Conservation (phyloP, 2,113 vertebrate genomes). For the Salvelinus namaycush region DNA sequence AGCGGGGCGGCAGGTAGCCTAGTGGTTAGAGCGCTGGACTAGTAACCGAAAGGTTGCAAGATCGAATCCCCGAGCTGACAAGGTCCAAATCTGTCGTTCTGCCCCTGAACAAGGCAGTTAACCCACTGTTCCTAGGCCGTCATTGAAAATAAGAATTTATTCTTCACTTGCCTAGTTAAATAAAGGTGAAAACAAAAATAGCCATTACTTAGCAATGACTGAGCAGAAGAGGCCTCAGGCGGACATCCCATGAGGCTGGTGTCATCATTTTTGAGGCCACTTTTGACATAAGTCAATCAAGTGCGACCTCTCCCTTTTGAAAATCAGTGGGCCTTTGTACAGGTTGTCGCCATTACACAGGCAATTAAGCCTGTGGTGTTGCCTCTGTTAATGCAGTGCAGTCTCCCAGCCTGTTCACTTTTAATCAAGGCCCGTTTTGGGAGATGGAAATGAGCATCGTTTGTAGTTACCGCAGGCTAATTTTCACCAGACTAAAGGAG, state of each 20-base stretch:
- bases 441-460: conserved; percentile 16
- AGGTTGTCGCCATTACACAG: background rate
- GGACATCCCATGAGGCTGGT: background rate
- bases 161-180: too few relatives aligned
- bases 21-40: too few relatives aligned
- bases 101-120: too few relatives aligned
- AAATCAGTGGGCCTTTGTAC: conserved; percentile 16
- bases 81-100: too few relatives aligned
- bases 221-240: background rate
- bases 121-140: too few relatives aligned
- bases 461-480: conserved; percentile 5
- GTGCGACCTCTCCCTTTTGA: conserved; percentile 10
- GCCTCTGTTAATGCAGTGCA: background rate
- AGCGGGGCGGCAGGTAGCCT: too few relatives aligned
- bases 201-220: too few relatives aligned
- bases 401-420: background rate
- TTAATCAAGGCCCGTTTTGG: background rate
- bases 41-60: too few relatives aligned
- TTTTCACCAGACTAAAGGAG: background rate
- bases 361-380: conserved; percentile 12
- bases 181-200: too few relatives aligned
- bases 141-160: too few relatives aligned
- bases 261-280: conserved; percentile 9
- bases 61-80: too few relatives aligned
- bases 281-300: background rate